Base-by-base conservation (phyloP, 1,140 invertebrate genomes). In the Sinella curviseta region DNA sequence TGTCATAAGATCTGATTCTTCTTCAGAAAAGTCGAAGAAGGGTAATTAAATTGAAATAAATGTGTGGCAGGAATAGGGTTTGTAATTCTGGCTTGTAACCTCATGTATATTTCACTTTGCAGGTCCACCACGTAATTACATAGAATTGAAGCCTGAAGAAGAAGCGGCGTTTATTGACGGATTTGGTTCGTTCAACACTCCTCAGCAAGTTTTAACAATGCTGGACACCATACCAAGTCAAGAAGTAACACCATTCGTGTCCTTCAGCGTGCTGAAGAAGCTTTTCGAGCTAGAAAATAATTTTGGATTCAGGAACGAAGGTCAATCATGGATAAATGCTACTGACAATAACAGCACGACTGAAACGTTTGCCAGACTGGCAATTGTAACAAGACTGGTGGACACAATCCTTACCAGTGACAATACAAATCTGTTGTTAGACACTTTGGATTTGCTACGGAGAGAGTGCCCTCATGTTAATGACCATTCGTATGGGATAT, bases 211-310 rank as follows among this genome's bases (percentile, higher is more conserved):
- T 16, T 48, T 82, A 16, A 73, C 54, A 75, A 77, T 81, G 67
- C 82, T 86, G 24, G 86, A 89, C 76, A 81, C 87, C 33, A 80
- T 88, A 20, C 87, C 89, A 30, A 81, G 85, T 0, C 85, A 88
- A 31, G 88, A 90, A 83, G 87, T 91, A 8, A 89, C 88, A 48
- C 88, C 89, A 17, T 83, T 83, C 20, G 86, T 90, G 34, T 88
- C 90, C 1, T 77, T 90, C 1, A 85, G 87, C 81, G 88, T 88
- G 20, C 84, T 91, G 0, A 87, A 86, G 26, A 88, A 88, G 80
- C 87, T 91, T 1, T 86, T 90, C 75, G 85, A 89, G 35, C 80
- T 90, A 16, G 90, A 91, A 83, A 89, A 86, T 79, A 86, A 88
- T 78, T 85, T 87, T 74, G 80, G 82, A 35, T 86, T 81, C 74